Percentiles rank a stretch among this genome's conserved stretches.
Conservation (phyloP, 2,113 vertebrate genomes). For the Pteronura brasiliensis region DNA sequence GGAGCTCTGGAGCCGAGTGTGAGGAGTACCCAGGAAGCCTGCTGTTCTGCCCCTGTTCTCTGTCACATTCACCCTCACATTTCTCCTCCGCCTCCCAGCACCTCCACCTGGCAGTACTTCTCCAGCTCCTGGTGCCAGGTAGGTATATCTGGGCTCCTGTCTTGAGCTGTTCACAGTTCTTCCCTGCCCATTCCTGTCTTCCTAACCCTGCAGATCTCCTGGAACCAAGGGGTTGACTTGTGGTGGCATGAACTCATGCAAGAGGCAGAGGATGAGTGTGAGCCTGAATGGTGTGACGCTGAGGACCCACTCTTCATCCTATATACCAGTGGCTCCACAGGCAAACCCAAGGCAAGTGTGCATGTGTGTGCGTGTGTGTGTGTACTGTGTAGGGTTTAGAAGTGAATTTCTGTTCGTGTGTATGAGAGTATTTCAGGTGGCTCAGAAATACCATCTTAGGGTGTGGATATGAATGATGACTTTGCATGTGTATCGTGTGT, state of each 20-base stretch:
- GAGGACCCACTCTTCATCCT: conserved; percentile 97
- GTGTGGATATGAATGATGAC: not conserved
- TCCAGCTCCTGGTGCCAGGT: not conserved
- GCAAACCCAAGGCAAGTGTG: conserved; percentile 93
- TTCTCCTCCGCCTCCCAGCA: not conserved
- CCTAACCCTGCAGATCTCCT: conserved; percentile 85
- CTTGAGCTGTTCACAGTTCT: conserved; percentile 26
- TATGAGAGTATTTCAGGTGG: not conserved
- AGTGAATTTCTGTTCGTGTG: not conserved
- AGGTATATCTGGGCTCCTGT: not conserved
- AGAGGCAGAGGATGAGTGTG: conserved; percentile 88
- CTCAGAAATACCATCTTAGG: conserved; percentile 24
- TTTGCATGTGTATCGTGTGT: not conserved
- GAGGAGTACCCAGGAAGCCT: not conserved
- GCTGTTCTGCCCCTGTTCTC: not conserved
- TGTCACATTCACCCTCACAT: not conserved
- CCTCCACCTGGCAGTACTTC: not conserved
- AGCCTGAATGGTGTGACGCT: conserved; percentile 95
- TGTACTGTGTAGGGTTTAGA: not conserved
- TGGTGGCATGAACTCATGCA: conserved; percentile 94
- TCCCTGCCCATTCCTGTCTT: conserved; percentile 4
- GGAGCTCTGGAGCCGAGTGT: not conserved
- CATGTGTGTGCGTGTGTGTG: not conserved
- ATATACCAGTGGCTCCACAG: conserved; percentile 97
- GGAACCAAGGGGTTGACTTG: conserved; percentile 89